Base-by-base conservation (phyloP, 1,140 invertebrate genomes). In the Aphidius ervi region DNA sequence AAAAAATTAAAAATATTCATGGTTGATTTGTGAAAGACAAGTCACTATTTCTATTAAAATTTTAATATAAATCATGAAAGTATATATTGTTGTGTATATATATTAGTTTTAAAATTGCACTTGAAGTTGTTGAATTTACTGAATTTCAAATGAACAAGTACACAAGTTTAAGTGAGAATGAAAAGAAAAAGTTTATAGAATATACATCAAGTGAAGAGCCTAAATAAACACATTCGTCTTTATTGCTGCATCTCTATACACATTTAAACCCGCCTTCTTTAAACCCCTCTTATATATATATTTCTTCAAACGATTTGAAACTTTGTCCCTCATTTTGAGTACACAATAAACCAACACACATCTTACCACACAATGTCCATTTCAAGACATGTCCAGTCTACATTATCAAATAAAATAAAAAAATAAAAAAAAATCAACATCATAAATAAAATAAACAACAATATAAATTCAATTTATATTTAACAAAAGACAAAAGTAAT, bases 161-260 rank as follows among this genome's bases (percentile, higher is more conserved):
- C 23, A 31, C 23, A 31, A 31, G 23, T 31, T 31, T 31, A 31
- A 31, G 23, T 31, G 23, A 31, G 4, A 31, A 31, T 31, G 23
- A 31, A 31, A 67, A 67, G 65, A 70, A 61, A 65, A 64, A 62
- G 59, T 47, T 62, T 65, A 64, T 47, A 65, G 64, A 65, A 65
- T 67, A 63, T 67, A 65, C 58, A 65, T 68, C 67, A 67, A 75
- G 70, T 68, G 67, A 76, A 76, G 71, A 75, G 71, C 75, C 73
- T 78, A 78, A 79, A 74, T 69, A 77, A 79, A 79, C 74, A 75
- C 66, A 73, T 72, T 79, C 70, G 71, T 67, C 70, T 77, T 77
- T 79, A 78, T 79, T 79, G 74, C 73, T 69, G 70, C 65, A 70
- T 64, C 71, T 74, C 71, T 70, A 68, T 68, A 62, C 64, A 31